A percentile compares a stretch with the other conserved stretches of the same genome.
Conservation (phyloP, 2,113 vertebrate genomes). For the Sorex araneus region DNA sequence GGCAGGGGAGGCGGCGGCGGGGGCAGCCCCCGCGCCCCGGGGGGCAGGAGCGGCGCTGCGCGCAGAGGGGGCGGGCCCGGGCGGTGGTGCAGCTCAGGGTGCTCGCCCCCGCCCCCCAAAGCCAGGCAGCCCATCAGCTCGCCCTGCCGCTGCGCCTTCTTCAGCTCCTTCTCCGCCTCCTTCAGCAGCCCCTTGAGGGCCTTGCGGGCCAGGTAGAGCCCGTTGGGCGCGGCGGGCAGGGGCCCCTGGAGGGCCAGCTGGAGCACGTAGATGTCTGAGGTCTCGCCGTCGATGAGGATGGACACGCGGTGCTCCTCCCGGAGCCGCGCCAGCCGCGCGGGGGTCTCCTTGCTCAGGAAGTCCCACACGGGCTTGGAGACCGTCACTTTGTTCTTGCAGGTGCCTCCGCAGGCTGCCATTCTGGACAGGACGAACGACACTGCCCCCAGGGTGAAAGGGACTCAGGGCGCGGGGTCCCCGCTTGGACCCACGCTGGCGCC, state of each 20-base stretch:
- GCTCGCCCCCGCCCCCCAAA: constrained; percentile 91
- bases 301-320: constrained; percentile 94
- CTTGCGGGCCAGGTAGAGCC: constrained; percentile 88
- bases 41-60: constrained; percentile 85
- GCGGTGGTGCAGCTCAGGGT: constrained; percentile 92
- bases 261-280: constrained; percentile 96
- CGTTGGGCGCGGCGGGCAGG: constrained; percentile 84
- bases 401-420: constrained; percentile 91
- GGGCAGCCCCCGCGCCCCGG: constrained; percentile 76
- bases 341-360: constrained; percentile 94
- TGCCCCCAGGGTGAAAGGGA: constrained; percentile 83
- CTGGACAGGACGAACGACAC: constrained; percentile 90
- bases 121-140: constrained; percentile 93
- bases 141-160: constrained; percentile 91
- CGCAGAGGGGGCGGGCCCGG: constrained; percentile 83
- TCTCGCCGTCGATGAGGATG: constrained; percentile 95
- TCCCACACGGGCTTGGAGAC: constrained; percentile 97
- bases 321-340: constrained; percentile 94
- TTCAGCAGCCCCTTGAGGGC: constrained; percentile 89
- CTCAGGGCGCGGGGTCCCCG: constrained; percentile 77
- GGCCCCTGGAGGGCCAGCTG: constrained; percentile 92
- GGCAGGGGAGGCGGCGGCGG: constrained; percentile 87
- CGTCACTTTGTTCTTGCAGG: constrained; percentile 95
- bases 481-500: constrained; percentile 41
- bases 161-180: constrained; percentile 89